Evolutionary conservation across 2,113 vertebrate species (phyloP), one percentile per base, ranked within the genome.

Genomic region (Hydrochoerus hydrochaeris): DNA sequence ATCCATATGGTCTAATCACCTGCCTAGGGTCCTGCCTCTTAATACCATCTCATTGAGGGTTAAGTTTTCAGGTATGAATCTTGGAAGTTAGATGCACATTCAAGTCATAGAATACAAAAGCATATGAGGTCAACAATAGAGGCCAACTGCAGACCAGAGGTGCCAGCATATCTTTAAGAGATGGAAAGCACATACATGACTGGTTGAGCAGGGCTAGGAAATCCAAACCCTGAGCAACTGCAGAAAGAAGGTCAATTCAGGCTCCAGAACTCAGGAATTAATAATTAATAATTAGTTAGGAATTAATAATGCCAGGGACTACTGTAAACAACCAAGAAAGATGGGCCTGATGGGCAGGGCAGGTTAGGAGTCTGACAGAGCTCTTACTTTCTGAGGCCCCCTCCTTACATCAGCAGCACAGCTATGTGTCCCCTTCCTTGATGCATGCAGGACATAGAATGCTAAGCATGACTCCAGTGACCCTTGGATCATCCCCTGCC

Each of bases 401-500:
- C 41, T 44, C 22, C 60, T 38, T 54, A 24, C 26, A 26, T 88
- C 49, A 65, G 19, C 19, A 83, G 28, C 32, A 81, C 7, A 38
- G 32, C 35, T n/a, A 20, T 32, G 7, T 12, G 26, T 57, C 32
- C 44, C 44, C 62, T 41, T 44, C 8, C 24, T 71, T 41, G n/a
- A 26, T 7, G 57, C 84, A 24, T 11, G 24, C 10, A 17, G 1
- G 60, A 54, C 26, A 22, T 24, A 77, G 77, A 35, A 69, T 77
- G 84, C 44, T 41, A 65, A 92, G 57, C 52, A 13, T 38, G 41
- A 63, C 9, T 10, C 32, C 26, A 35, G 0, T 35, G 63, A 49
- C 8, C 11, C 2, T 32, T 49, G 16, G 6, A 26, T 32, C 32
- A 20, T 28, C 2, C n/a, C 13, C 4, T 30, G 7, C 3, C 5